Evolutionary conservation across 1,140 invertebrate genomes (phyloP).

Genomic region (Caenorhabditis latens): DNA sequence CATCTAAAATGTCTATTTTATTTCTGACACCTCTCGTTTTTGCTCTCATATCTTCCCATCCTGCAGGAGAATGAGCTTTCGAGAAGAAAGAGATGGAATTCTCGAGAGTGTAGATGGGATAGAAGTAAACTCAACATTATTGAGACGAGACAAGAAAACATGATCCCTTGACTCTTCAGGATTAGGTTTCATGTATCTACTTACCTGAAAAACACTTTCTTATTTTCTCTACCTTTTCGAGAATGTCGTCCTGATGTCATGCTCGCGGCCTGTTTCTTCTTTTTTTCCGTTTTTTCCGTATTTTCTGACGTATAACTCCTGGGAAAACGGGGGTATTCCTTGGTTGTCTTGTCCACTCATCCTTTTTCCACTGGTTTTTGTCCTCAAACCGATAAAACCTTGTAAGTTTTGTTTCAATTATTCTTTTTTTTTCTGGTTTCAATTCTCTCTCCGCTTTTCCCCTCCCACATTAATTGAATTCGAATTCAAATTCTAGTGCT

Average conservation of each 20-base stretch:
- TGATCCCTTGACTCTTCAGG: conserved; percentile 13
- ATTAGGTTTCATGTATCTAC: conserved; percentile 41
- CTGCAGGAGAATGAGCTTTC: not conserved
- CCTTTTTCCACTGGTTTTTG: not conserved
- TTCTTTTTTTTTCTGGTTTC: not conserved
- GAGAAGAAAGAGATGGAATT: not conserved
- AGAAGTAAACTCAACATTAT: conserved; percentile 11
- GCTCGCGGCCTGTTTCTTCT: not conserved
- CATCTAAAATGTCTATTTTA: not conserved
- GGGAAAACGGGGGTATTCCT: not conserved
- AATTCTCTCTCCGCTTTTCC: not conserved
- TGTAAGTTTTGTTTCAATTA: conserved; percentile 16
- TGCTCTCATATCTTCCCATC: no score
- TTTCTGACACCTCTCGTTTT: conserved; percentile 17
- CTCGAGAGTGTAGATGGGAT: not conserved
- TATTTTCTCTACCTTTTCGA: not conserved
- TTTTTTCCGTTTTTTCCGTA: not conserved
- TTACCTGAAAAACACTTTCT: conserved; percentile 19
- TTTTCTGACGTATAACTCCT: not conserved
- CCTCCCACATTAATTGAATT: conserved; percentile 49
- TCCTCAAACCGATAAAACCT: not conserved
- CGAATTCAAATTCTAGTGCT: conserved; percentile 13
- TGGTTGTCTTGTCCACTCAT: not conserved
- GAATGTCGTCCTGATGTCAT: no score
- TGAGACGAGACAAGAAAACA: conserved; percentile 44